phyloP scores from a whole-genome alignment of 2,888 invertebrate genomes.

The Meliscaeva auricollis region DNA sequence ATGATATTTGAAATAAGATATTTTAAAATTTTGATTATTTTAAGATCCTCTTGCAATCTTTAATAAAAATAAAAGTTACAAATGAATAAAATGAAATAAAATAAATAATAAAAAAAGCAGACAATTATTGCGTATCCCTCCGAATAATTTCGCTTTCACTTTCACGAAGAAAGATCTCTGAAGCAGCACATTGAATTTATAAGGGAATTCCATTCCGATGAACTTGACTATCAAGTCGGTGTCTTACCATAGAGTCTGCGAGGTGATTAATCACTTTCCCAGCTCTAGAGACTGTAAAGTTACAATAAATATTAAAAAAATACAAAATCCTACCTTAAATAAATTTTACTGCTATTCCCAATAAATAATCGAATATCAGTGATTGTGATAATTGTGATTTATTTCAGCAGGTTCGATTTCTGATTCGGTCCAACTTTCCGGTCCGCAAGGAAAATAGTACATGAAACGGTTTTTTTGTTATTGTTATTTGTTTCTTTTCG shows the following conservation, averaged over 20 bases:
- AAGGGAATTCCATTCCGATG: slow-evolving; percentile 50
- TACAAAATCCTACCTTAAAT: slow-evolving; percentile 53
- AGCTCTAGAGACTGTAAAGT: not conserved
- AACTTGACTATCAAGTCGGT: slow-evolving; percentile 29
- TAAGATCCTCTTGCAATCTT: not conserved
- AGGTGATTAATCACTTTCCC: slow-evolving; percentile 38
- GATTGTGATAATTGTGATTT: slow-evolving; percentile 32
- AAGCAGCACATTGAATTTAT: slow-evolving; percentile 14
- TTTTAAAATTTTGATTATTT: not conserved
- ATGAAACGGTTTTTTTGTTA: slow-evolving; percentile 47
- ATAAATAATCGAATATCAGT: not conserved
- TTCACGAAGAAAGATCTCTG: slow-evolving; percentile 61
- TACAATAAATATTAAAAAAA: slow-evolving; percentile 1
- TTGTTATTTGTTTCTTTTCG: not conserved
- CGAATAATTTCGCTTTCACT: slow-evolving; percentile 69
- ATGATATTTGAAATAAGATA: not conserved
- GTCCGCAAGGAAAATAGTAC: slow-evolving; percentile 45
- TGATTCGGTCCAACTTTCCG: slow-evolving; percentile 51
- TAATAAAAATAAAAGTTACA: not conserved
- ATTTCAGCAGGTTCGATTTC: slow-evolving; percentile 51
- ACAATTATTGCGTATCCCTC: slow-evolving; percentile 64
- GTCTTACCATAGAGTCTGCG: not conserved
- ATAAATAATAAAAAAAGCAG: slow-evolving; percentile 12
- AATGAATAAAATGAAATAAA: not conserved
- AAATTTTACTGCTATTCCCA: slow-evolving; percentile 62